phyloP scores from a whole-genome alignment of 2,888 invertebrate genomes.

The Lamellibrachia satsuma region DNA sequence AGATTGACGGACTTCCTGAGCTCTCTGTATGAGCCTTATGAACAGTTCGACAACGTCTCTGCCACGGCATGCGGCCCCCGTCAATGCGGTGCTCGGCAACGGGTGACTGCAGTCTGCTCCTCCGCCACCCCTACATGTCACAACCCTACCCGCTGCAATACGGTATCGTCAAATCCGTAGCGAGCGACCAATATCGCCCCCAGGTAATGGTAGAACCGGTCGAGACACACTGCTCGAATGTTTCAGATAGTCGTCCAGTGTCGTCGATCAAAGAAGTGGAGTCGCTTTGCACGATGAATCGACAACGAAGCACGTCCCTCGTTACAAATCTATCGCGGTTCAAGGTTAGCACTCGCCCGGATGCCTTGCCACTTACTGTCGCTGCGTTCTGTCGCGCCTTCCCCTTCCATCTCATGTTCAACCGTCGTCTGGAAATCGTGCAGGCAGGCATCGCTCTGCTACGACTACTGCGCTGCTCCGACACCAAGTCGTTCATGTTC shows the following conservation, averaged over 20 bases:
- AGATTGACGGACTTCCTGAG: slow-evolving; percentile 41
- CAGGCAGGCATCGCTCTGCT: slow-evolving; percentile 40
- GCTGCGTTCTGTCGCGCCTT: slow-evolving; percentile 43
- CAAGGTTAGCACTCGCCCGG: slow-evolving; percentile 23
- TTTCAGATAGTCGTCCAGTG: slow-evolving; percentile 9
- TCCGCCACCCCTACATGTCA: slow-evolving; percentile 46
- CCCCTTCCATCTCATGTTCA: slow-evolving; percentile 50
- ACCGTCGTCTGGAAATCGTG: slow-evolving; percentile 37
- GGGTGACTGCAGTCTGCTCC: slow-evolving; percentile 39
- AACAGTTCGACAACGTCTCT: neutral
- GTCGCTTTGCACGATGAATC: slow-evolving; percentile 23
- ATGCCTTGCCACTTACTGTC: slow-evolving; percentile 24
- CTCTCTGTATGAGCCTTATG: slow-evolving; percentile 28
- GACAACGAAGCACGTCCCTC: slow-evolving; percentile 27
- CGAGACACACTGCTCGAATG: neutral
- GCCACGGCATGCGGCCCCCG: slow-evolving; percentile 35
- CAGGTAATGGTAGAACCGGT: slow-evolving; percentile 27
- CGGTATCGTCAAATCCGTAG: slow-evolving; percentile 33
- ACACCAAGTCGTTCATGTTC: slow-evolving; percentile 32
- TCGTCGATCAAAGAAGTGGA: slow-evolving; percentile 22
- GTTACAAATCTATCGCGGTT: slow-evolving; percentile 24
- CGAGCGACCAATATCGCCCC: slow-evolving; percentile 30
- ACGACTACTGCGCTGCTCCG: slow-evolving; percentile 26
- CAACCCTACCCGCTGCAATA: slow-evolving; percentile 46
- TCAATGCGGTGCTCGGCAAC: slow-evolving; percentile 39